Conservation (phyloP, 1,140 invertebrate species). For the Hestina assimilis region DNA sequence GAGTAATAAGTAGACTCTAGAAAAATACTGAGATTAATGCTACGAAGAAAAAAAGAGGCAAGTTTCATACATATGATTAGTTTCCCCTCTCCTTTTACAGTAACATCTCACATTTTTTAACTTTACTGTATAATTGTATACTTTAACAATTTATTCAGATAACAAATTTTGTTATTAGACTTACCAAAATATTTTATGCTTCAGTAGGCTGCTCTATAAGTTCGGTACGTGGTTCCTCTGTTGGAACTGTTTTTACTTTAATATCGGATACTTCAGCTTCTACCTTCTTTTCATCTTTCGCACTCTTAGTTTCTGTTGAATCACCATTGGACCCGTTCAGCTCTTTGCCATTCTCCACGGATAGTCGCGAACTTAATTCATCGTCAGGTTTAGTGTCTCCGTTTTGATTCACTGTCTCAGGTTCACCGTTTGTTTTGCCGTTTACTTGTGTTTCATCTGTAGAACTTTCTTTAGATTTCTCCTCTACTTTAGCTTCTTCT, state of each 20-base stretch:
- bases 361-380: constrained; percentile 56
- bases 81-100: no score
- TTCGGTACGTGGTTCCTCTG: constrained; percentile 53
- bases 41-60: no score
- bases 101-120: no score
- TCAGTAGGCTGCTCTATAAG: constrained; percentile 70
- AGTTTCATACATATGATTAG: no score
- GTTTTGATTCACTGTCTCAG: constrained; percentile 44
- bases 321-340: constrained; percentile 59
- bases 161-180: no score
- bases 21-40: no score
- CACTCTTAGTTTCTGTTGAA: constrained; percentile 37
- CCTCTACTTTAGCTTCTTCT: constrained; percentile 25
- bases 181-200: constrained; percentile 68
- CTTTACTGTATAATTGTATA: no score
- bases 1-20: no score
- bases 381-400: constrained; percentile 55
- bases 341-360: constrained; percentile 58
- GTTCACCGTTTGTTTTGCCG: constrained; percentile 54
- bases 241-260: constrained; percentile 61
- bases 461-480: constrained; percentile 28
- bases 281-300: constrained; percentile 41
- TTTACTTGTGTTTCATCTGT: constrained; percentile 42
- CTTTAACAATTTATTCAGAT: no score
- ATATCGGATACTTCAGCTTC: constrained; percentile 55